Conservation (phyloP, 2,888 invertebrate genomes). For the Liodrosophila aerea region DNA sequence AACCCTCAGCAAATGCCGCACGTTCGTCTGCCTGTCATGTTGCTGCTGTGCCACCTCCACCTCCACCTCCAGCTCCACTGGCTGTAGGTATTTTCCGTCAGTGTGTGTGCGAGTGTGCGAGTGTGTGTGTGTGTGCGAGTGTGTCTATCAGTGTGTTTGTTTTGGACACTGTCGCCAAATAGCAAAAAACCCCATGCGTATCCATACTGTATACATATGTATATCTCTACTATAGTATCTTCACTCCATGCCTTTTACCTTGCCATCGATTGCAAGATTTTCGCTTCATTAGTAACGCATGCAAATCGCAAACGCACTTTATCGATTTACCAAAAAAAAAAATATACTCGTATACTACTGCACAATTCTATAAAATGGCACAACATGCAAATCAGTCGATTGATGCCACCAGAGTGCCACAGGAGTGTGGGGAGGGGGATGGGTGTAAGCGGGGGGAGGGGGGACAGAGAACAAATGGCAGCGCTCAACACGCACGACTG, state of each 20-base stretch:
- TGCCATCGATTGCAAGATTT: slow-evolving; percentile 43
- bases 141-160: slow-evolving; percentile 39
- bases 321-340: slow-evolving; percentile 56
- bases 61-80: background rate
- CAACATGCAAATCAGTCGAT: slow-evolving; percentile 64
- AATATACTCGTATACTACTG: slow-evolving; percentile 16
- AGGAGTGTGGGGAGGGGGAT: background rate
- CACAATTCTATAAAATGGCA: slow-evolving; percentile 52
- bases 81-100: slow-evolving; percentile 48
- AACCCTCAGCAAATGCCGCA: slow-evolving; percentile 49
- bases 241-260: background rate
- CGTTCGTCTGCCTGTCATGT: slow-evolving; percentile 57
- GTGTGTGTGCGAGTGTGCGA: slow-evolving; percentile 28
- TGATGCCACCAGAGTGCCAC: slow-evolving; percentile 30
- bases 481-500: slow-evolving; percentile 52
- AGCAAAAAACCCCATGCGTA: slow-evolving; percentile 46
- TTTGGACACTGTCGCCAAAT: slow-evolving; percentile 72
- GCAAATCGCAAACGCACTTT: slow-evolving; percentile 55
- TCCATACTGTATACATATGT: slow-evolving; percentile 6
- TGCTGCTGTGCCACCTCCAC: no score
- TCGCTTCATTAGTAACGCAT: no score
- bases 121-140: slow-evolving; percentile 40
- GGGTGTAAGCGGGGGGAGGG: no score
- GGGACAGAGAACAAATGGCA: slow-evolving; percentile 15
- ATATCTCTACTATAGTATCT: slow-evolving; percentile 16